Evolutionary conservation across 1,140 invertebrate genomes (phyloP).

Genomic region (Procambarus clarkii): DNA sequence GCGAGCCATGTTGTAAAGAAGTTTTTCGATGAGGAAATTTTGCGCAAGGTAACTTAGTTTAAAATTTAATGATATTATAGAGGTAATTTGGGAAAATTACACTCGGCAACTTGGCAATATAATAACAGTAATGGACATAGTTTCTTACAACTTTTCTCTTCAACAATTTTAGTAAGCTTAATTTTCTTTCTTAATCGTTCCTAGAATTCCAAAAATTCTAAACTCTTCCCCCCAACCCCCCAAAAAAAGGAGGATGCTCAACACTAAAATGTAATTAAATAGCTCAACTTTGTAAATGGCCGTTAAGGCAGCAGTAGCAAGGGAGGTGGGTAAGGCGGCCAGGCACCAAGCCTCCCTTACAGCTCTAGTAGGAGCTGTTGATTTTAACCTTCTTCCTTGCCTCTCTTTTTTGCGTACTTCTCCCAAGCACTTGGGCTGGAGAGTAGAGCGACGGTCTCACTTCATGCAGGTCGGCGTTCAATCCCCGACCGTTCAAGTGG

Average conservation of each 20-base stretch:
- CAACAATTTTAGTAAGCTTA: slow-evolving; percentile 71
- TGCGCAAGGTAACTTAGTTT: slow-evolving; percentile 67
- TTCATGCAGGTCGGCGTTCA: too few relatives aligned
- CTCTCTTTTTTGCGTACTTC: too few relatives aligned
- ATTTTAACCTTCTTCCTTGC: background rate
- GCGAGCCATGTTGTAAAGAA: slow-evolving; percentile 66
- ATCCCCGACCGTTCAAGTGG: too few relatives aligned
- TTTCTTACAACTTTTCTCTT: slow-evolving; percentile 67
- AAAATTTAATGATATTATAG: slow-evolving; percentile 70
- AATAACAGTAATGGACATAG: slow-evolving; percentile 71
- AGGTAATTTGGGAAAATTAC: slow-evolving; percentile 70
- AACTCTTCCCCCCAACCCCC: slow-evolving; percentile 26
- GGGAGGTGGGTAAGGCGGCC: too few relatives aligned
- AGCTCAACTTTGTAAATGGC: slow-evolving; percentile 62
- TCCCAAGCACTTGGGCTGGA: too few relatives aligned
- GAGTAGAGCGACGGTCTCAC: too few relatives aligned
- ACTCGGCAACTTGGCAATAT: slow-evolving; percentile 69
- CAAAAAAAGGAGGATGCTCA: slow-evolving; percentile 33
- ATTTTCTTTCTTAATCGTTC: slow-evolving; percentile 68
- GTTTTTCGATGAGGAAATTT: slow-evolving; percentile 68
- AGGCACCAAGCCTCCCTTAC: too few relatives aligned
- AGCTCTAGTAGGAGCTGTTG: too few relatives aligned
- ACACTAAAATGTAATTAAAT: slow-evolving; percentile 65
- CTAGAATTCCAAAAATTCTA: slow-evolving; percentile 67
- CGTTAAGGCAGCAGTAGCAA: slow-evolving; percentile 5